phyloP scores from a whole-genome alignment of 2,888 invertebrate genomes.

The Drosophila austrosaltans region DNA sequence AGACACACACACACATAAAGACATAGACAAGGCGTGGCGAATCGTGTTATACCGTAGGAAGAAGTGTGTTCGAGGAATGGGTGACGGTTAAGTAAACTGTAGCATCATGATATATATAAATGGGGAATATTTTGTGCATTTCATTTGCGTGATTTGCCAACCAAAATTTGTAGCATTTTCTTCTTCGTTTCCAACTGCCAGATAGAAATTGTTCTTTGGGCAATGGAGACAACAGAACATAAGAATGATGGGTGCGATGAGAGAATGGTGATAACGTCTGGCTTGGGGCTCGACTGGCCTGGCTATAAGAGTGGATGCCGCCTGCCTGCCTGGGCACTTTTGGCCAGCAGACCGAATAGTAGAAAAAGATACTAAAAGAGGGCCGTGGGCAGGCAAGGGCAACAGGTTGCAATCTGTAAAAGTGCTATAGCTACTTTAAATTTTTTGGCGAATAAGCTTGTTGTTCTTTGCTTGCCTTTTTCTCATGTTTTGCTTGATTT shows the following conservation, averaged over 20 bases:
- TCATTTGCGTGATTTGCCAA: slow-evolving; percentile 77
- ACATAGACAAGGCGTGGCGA: neutral
- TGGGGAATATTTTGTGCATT: slow-evolving; percentile 78
- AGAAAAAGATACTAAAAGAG: neutral
- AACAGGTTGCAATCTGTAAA: slow-evolving; percentile 40
- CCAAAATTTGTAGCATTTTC: slow-evolving; percentile 51
- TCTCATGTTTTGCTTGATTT: slow-evolving; percentile 34
- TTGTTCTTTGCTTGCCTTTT: slow-evolving; percentile 16
- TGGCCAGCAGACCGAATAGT: neutral
- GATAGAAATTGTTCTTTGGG: neutral
- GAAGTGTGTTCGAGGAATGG: neutral
- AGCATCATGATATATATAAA: slow-evolving; percentile 66
- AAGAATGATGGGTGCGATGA: slow-evolving; percentile 12
- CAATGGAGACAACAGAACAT: neutral
- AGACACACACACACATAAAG: neutral
- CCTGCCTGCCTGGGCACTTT: too few relatives aligned
- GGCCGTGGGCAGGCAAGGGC: slow-evolving; percentile 8
- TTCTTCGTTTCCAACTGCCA: neutral
- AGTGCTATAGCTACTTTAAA: slow-evolving; percentile 32
- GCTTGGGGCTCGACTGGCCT: neutral
- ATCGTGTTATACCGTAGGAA: neutral
- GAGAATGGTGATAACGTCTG: slow-evolving; percentile 24
- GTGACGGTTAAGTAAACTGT: neutral
- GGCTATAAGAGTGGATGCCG: neutral
- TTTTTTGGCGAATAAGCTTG: slow-evolving; percentile 20